A percentile compares a stretch with the other conserved stretches of the same genome.
These are phyloP conservation scores for Apocrypta bakeri DNA, from an alignment of 1,140 invertebrate species.

Conservation along the genomic window DNA sequence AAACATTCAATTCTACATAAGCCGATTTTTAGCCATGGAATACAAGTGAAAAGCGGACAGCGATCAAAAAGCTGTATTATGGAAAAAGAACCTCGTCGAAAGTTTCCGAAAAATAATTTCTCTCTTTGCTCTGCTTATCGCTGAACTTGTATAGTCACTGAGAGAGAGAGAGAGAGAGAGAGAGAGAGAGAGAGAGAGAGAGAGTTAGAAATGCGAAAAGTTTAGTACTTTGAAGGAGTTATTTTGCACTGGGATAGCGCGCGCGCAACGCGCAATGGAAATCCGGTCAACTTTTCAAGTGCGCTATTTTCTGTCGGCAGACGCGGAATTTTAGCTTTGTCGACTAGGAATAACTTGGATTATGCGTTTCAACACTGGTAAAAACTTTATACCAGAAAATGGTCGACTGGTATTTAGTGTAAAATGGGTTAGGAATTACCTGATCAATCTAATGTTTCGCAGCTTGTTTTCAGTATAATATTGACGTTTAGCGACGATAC, in stretches of 20 bases:
- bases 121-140: not conserved
- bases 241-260: slow-evolving; percentile 17
- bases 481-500: too few relatives aligned
- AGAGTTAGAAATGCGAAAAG: slow-evolving; percentile 30
- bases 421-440: not conserved
- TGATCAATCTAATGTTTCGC: not conserved
- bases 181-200: slow-evolving; percentile 38
- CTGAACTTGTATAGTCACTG: too few relatives aligned
- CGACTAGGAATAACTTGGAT: not conserved
- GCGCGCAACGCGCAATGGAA: slow-evolving; percentile 1
- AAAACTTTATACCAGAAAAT: not conserved
- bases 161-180: slow-evolving; percentile 24
- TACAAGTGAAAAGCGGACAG: not conserved
- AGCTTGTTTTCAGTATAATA: too few relatives aligned
- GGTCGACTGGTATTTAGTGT: not conserved
- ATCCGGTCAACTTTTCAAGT: slow-evolving; percentile 20
- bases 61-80: not conserved
- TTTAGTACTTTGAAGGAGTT: slow-evolving; percentile 11
- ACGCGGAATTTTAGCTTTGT: slow-evolving; percentile 9
- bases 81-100: not conserved
- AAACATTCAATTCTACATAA: not conserved
- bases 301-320: not conserved
- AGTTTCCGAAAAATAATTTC: not conserved
- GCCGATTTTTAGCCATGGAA: not conserved
- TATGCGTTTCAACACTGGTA: not conserved